Conservation (phyloP, 2,113 vertebrate genomes). For the Corythornis vintsioides region DNA sequence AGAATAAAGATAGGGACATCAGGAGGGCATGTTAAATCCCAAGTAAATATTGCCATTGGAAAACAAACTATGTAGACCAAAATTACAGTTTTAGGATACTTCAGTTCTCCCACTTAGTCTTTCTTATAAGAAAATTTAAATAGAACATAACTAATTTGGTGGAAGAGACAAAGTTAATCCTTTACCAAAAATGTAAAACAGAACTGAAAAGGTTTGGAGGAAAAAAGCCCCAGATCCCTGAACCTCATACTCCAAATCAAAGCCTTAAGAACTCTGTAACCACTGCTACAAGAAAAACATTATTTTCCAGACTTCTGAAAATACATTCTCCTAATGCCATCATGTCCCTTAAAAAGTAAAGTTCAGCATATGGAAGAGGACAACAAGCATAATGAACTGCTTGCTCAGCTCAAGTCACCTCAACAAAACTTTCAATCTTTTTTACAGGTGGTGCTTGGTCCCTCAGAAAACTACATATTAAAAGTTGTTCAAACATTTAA, state of each 20-base stretch:
- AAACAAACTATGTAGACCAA: not conserved
- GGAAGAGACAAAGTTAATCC: not conserved
- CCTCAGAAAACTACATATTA: not conserved
- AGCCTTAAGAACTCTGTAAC: not conserved
- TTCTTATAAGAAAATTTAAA: not conserved
- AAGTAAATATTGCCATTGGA: not conserved
- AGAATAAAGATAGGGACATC: not conserved
- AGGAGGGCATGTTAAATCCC: not conserved
- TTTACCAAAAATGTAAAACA: not conserved
- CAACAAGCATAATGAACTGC: not conserved
- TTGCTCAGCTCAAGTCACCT: not conserved
- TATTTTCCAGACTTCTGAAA: not conserved
- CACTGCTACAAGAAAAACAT: not conserved
- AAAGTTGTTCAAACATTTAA: not conserved
- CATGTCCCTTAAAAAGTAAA: not conserved
- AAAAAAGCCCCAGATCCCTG: not conserved
- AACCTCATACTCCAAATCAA: not conserved
- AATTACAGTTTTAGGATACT: not conserved
- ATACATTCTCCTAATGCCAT: not conserved
- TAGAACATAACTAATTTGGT: not conserved
- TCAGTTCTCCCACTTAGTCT: not conserved
- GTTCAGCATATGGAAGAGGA: not conserved
- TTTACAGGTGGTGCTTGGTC: not conserved
- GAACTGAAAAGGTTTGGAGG: not conserved
- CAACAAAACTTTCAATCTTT: not conserved